Percentiles rank a stretch among this genome's conserved stretches.
phyloP scores from a whole-genome alignment of 2,888 invertebrate species.

The Gortyna flavago region DNA sequence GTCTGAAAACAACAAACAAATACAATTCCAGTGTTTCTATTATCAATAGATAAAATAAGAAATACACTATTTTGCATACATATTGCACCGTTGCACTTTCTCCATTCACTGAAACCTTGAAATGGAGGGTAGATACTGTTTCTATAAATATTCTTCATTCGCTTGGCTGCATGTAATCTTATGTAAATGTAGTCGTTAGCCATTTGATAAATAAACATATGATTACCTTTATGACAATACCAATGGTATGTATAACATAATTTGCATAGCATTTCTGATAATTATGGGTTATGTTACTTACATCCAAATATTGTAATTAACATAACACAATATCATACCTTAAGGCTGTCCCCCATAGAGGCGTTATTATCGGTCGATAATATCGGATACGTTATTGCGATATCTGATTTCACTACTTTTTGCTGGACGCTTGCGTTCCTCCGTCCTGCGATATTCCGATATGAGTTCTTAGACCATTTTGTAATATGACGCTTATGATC shows the following conservation, averaged over 20 bases:
- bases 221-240: not conserved
- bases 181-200: constrained; percentile 2
- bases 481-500: no score
- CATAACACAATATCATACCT: no score
- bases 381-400: no score
- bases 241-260: no score
- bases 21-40: not conserved
- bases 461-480: no score
- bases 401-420: no score
- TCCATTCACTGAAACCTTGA: constrained; percentile 24
- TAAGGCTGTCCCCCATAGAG: no score
- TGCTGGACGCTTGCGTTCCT: no score
- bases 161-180: not conserved
- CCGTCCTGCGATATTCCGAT: no score
- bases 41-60: constrained; percentile 1
- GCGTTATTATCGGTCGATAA: no score
- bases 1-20: constrained; percentile 14
- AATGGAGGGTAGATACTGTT: constrained; percentile 4
- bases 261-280: not conserved
- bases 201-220: not conserved
- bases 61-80: constrained; percentile 21
- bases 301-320: no score
- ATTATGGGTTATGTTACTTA: no score
- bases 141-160: constrained; percentile 25
- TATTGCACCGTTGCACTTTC: constrained; percentile 19